These are phyloP conservation scores for Myxocyprinus asiaticus DNA, from an alignment of 2,113 vertebrate species.

Conservation along the genomic window DNA sequence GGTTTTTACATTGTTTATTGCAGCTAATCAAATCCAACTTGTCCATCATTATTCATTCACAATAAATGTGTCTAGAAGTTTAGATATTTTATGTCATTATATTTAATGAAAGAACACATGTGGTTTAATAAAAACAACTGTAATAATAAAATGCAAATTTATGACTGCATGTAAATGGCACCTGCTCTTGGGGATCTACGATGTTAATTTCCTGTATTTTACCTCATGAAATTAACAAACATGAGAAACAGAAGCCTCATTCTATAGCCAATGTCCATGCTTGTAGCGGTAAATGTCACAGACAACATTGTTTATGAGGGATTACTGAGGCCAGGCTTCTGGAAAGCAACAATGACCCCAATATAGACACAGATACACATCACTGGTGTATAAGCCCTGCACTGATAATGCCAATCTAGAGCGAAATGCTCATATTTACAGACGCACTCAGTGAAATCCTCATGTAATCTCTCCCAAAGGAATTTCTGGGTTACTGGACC, in stretches of 20 bases:
- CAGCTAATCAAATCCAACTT: not conserved
- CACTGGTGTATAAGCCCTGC: constrained; percentile 63
- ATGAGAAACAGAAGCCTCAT: constrained; percentile 40
- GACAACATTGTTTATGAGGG: constrained; percentile 72
- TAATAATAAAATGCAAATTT: not conserved
- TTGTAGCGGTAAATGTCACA: constrained; percentile 67
- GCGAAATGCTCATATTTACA: constrained; percentile 41
- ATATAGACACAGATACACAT: constrained; percentile 75
- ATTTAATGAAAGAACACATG: too few relatives aligned
- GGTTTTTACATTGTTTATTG: not conserved
- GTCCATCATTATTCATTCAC: not conserved
- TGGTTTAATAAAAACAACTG: too few relatives aligned
- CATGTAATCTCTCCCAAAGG: constrained; percentile 64
- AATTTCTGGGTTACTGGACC: constrained; percentile 57
- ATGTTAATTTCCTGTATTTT: not conserved
- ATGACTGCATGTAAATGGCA: not conserved
- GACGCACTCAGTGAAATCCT: constrained; percentile 63
- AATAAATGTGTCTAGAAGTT: not conserved
- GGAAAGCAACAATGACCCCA: constrained; percentile 68
- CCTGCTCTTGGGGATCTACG: not conserved
- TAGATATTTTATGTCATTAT: too few relatives aligned
- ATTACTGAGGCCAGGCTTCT: constrained; percentile 68
- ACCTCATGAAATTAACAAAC: constrained; percentile 6
- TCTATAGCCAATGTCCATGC: constrained; percentile 29
- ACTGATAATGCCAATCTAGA: constrained; percentile 60